Conservation (phyloP, 2,113 vertebrate genomes). For the Dissostichus mawsoni region DNA sequence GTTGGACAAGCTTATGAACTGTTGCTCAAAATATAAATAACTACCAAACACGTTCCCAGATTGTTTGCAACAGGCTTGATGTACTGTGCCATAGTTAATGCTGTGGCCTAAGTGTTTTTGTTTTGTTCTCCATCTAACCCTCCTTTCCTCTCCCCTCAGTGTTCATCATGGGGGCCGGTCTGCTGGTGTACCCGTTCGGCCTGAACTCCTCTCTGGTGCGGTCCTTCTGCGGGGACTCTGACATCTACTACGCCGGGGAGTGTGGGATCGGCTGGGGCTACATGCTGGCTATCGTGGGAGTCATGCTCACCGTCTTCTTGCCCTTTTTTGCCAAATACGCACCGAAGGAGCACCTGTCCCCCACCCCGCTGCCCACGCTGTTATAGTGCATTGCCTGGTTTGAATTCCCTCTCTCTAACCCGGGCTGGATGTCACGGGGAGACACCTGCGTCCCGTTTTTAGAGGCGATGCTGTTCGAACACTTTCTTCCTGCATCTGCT, state of each 20-base stretch:
- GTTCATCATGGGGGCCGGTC: slow-evolving; percentile 93
- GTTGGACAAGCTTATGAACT: too few species aligned
- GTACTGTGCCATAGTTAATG: too few species aligned
- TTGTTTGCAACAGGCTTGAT: too few species aligned
- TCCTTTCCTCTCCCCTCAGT: slow-evolving; percentile 79
- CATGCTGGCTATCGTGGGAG: slow-evolving; percentile 94
- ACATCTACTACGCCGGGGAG: slow-evolving; percentile 92
- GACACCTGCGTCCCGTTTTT: slow-evolving; percentile 67
- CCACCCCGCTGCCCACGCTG: slow-evolving; percentile 92
- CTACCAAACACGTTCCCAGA: too few species aligned
- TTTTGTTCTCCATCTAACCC: neutral
- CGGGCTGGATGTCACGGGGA: slow-evolving; percentile 62
- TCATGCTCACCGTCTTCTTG: slow-evolving; percentile 94
- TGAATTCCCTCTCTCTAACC: slow-evolving; percentile 7
- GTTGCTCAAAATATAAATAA: too few species aligned
- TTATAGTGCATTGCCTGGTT: slow-evolving; percentile 86
- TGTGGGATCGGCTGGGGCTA: slow-evolving; percentile 96
- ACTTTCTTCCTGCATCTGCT: slow-evolving; percentile 83
- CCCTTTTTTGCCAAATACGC: slow-evolving; percentile 97
- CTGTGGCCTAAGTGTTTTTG: too few species aligned
- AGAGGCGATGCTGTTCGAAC: slow-evolving; percentile 72
- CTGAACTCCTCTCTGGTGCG: slow-evolving; percentile 91
- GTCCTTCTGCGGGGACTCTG: slow-evolving; percentile 90
- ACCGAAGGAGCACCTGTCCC: slow-evolving; percentile 93
- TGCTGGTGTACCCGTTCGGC: slow-evolving; percentile 94